Percentiles rank a stretch among this genome's conserved stretches.
These are phyloP conservation scores for Pseudochromis fuscus DNA, from an alignment of 2,797 vertebrate species.

Conservation along the genomic window DNA sequence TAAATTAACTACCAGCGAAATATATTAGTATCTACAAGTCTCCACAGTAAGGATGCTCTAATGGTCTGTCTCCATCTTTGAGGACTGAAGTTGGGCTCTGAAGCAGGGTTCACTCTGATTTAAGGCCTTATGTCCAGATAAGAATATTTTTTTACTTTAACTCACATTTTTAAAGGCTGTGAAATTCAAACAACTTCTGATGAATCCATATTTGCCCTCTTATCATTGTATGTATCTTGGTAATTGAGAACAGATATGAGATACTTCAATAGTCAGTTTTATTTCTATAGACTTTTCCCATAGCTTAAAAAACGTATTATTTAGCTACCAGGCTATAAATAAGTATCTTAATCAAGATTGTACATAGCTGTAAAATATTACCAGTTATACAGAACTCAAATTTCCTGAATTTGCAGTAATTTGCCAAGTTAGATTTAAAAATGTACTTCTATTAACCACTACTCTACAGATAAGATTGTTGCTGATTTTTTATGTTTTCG, in stretches of 20 bases:
- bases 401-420: background rate
- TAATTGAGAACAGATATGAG: conserved; percentile 8
- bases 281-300: background rate
- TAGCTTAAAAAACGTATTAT: too few relatives aligned
- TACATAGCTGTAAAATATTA: background rate
- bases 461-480: background rate
- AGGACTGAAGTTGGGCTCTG: conserved; percentile 22
- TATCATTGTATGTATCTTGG: conserved; percentile 7
- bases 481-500: conserved; percentile 11
- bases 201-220: conserved; percentile 2
- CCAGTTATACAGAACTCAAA: background rate
- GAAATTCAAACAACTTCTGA: conserved; percentile 18
- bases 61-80: background rate
- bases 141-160: conserved; percentile 24
- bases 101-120: conserved; percentile 30
- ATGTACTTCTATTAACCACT: conserved; percentile 6
- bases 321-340: background rate
- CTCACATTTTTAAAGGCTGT: conserved; percentile 40
- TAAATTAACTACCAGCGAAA: background rate
- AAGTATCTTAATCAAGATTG: background rate
- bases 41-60: background rate
- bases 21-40: conserved; percentile 12
- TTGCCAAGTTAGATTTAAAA: background rate
- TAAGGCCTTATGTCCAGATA: conserved; percentile 25
- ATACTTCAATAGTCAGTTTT: background rate